Conservation (phyloP, 92 coral and sea anemone species). For the Parazoanthus atlanticus region DNA sequence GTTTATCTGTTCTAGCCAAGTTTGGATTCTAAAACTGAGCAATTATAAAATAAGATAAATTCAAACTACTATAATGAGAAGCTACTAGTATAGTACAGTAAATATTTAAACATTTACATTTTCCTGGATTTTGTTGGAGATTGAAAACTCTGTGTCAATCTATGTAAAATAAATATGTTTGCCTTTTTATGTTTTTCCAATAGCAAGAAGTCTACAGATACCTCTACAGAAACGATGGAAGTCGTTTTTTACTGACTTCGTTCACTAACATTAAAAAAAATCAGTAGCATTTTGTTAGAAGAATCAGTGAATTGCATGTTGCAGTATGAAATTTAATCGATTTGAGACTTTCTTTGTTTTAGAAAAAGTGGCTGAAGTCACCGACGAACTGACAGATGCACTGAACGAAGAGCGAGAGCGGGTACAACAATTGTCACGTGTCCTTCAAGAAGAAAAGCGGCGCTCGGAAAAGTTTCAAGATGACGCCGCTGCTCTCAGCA, state of each 20-base stretch:
- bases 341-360: neutral
- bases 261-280: no score
- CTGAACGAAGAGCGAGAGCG: constrained; percentile 76
- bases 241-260: neutral
- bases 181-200: neutral
- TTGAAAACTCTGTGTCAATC: neutral
- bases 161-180: no score
- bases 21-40: neutral
- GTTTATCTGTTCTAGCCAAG: neutral
- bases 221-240: neutral
- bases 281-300: neutral
- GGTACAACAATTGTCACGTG: constrained; percentile 61
- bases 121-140: no score
- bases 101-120: neutral
- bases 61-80: no score
- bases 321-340: neutral
- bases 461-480: neutral
- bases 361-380: constrained; percentile 80
- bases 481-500: constrained; percentile 1
- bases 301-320: neutral
- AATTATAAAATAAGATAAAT: neutral
- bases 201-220: neutral
- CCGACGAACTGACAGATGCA: constrained; percentile 67
- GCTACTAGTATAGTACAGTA: no score
- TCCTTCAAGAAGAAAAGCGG: constrained; percentile 68